Evolutionary conservation across 1,140 invertebrate species (phyloP), one percentile per base, ranked within the genome.

Genomic region (Ceratoteleas bidentatus): DNA sequence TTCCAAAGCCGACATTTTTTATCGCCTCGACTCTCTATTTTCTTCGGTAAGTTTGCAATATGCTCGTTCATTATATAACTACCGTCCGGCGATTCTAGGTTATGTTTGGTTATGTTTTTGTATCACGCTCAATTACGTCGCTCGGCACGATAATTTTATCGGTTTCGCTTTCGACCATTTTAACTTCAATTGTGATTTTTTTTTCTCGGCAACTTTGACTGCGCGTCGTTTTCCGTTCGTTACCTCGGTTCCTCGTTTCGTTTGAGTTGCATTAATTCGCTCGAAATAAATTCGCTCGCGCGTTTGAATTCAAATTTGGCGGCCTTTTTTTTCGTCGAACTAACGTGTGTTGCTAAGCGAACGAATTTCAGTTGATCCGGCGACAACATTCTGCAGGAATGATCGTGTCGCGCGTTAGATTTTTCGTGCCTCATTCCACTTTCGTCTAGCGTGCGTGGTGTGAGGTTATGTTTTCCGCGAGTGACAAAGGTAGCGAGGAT

Each of bases 11-110:
- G 10, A 24, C 11, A 10, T 60, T 60, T 45, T 24, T 47, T 32
- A 32, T 45, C 16, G 40, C 24, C 45, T 58, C n/a, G 38, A n/a
- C n/a, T 14, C 74, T 62, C 50, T 66, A 52, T 52, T 56, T n/a
- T 78, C 60, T 69, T 83, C 50, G 79, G 61, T 84, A 77, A 84
- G 75, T 72, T 80, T 80, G 52, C 70, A 69, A 72, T 79, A 73
- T 73, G 62, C 54, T 68, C 16, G 38, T 64, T 62, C 79, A 85
- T 90, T 90, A 90, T 89, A 83, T 90, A 90, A 90, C 87, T 84
- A 75, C 66, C 60, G 78, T 85, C 56, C 77, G 83, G 81, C 77
- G 78, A 86, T 85, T 88, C 62, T 74, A 90, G 89, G 58, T 61
- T 68, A 68, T 69, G 65, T 69, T 69, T 58, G 65, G 40, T 53